Evolutionary conservation across 1,140 invertebrate species (phyloP).

Genomic region (Acromyrmex charruanus): DNA sequence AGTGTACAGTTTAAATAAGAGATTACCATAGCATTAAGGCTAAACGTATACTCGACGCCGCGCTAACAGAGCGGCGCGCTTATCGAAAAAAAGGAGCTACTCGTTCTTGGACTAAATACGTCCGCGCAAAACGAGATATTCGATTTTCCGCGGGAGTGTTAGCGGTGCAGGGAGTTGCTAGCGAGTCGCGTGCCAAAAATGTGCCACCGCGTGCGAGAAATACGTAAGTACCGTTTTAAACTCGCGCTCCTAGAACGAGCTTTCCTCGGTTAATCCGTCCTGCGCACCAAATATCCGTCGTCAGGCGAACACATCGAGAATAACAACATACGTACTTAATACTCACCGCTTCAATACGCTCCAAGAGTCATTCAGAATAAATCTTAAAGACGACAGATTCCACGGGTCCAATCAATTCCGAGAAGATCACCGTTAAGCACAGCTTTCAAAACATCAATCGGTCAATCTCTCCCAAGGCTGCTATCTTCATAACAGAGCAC

Average conservation of each 20-base stretch:
- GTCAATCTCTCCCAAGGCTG: background rate
- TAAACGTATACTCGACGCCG: background rate
- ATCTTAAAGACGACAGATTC: conserved; percentile 13
- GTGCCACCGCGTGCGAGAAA: conserved; percentile 83
- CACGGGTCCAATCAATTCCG: background rate
- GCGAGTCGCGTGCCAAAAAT: conserved; percentile 84
- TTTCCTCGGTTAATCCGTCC: conserved; percentile 74
- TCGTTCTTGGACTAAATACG: conserved; percentile 82
- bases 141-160: conserved; percentile 60
- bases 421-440: background rate
- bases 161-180: conserved; percentile 74
- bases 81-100: conserved; percentile 74
- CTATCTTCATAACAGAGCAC: background rate
- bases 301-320: background rate
- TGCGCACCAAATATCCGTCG: conserved; percentile 63
- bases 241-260: conserved; percentile 74
- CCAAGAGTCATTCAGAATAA: background rate
- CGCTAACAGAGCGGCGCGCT: conserved; percentile 53
- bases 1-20: background rate
- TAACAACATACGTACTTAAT: conserved; percentile 15
- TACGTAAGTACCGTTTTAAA: conserved; percentile 85
- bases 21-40: background rate
- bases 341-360: background rate
- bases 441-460: conserved; percentile 21
- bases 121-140: conserved; percentile 75